Evolutionary conservation across 1,140 invertebrate genomes (phyloP), one percentile per base, ranked within the genome.

Genomic region (Trinorchestia longiramus): DNA sequence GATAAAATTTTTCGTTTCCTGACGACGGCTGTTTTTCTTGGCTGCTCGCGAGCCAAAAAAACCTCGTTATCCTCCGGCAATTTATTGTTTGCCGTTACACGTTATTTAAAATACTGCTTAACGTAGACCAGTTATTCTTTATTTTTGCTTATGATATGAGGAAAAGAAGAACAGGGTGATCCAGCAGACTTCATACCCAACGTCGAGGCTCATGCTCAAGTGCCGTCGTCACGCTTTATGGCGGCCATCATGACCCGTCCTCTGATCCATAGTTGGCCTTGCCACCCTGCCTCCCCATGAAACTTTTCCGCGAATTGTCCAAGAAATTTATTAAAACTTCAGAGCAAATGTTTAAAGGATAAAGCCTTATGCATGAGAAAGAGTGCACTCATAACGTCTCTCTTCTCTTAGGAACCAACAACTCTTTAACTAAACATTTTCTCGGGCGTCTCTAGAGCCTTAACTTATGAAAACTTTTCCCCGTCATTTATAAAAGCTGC

Each of bases 381-480:
- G 28, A 77, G 62, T 77, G 62, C 62, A 77, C 62, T 77, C 62
- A 77, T 77, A 77, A 77, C 62, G 62, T 77, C 62, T 28, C 62
- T 77, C 62, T 28, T 77, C 28, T 28, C 28, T 77, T 77, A 77
- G 15, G 62, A 77, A 77, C 62, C 62, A 77, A 77, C 62, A 77
- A 77, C 62, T 77, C 62, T 77, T 77, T 77, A 77, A 77, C 62
- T 77, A 77, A 77, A 77, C 62, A 77, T 77, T 77, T 77, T 77
- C 62, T 77, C 62, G 62, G 47, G 62, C 62, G 62, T 77, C 62
- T 77, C 62, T 77, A 77, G 62, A 77, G 62, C 62, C 62, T 77
- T 77, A 77, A 77, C 62, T 77, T 77, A 77, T 77, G 62, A 77
- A 77, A 77, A 77, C 62, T 77, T 77, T 77, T 77, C 62, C 62